phyloP scores from a whole-genome alignment of 2,888 invertebrate genomes.

The Himalopsyche kuldschensis region DNA sequence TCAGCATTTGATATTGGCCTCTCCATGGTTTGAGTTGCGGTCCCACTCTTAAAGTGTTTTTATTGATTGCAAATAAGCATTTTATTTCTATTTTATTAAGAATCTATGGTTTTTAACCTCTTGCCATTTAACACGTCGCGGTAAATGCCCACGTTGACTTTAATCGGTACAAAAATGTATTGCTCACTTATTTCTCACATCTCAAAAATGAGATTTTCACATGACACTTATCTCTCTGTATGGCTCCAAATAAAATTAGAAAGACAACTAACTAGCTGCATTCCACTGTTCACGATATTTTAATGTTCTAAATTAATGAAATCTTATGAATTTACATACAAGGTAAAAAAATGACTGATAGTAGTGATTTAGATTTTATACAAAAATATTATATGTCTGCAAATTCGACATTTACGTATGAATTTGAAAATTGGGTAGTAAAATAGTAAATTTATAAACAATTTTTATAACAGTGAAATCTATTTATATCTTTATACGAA shows the following conservation, averaged over 20 bases:
- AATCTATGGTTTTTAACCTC: too few relatives aligned
- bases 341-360: constrained; percentile 26
- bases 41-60: too few relatives aligned
- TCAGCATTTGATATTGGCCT: too few relatives aligned
- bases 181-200: background rate
- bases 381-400: background rate
- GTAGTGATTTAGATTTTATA: constrained; percentile 1
- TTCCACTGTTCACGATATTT: constrained; percentile 8
- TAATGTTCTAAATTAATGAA: background rate
- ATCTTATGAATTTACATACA: constrained; percentile 19
- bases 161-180: too few relatives aligned
- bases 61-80: too few relatives aligned
- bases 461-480: background rate
- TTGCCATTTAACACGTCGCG: too few relatives aligned
- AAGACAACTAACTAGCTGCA: constrained; percentile 13
- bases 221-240: background rate
- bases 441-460: background rate
- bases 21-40: too few relatives aligned
- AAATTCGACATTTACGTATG: background rate
- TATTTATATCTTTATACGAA: background rate
- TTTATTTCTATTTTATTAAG: too few relatives aligned
- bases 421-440: background rate
- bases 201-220: background rate
- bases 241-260: background rate
- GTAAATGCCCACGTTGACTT: too few relatives aligned